Evolutionary conservation across 2,113 vertebrate genomes (phyloP), one percentile per base, ranked within the genome.

Genomic region (Nothobranchius furzeri): DNA sequence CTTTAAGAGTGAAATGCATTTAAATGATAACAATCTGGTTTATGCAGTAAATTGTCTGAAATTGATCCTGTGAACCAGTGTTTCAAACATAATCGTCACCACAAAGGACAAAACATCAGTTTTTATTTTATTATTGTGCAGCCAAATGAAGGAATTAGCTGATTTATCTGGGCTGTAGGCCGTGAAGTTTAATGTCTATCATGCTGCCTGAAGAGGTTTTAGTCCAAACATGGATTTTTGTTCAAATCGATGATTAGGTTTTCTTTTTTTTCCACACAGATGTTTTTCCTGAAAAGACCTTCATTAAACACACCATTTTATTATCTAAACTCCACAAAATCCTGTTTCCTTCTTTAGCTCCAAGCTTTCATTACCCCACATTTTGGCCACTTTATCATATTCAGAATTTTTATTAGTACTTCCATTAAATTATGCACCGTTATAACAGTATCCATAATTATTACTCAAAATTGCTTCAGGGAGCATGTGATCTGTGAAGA

Each of bases 361-460:
- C 17, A 14, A 10, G 14, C 46, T 73, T 78, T 84, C 73, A 79
- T 9, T 52, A 30, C 53, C 57, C 56, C 30, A 67, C 59, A 78
- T 71, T 81, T 65, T 68, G 42, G 52, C 17, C 78, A 73, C 57
- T 83, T 70, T 60, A 76, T 84, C 70, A 72, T 53, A 56, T 82
- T 75, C 70, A 8, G 66, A 74, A 58, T 65, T 79, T 71, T 69
- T 70, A 75, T 64, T 58, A 74, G 47, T 46, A 30, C 67, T 65
- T 73, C 56, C 70, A 65, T 70, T 83, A 70, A 85, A 77, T 81
- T 70, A 79, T 84, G 78, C 76, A 75, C 62, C 59, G 40, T 70
- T 75, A 68, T 64, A 74, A 70, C 64, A 78, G 58, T 68, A 59
- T 80, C 75, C 51, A 67, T 80, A 75, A 83, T 81, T 73, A 81